Base-by-base conservation (phyloP, 2,888 invertebrate genomes). In the Patella ulyssiponensis region DNA sequence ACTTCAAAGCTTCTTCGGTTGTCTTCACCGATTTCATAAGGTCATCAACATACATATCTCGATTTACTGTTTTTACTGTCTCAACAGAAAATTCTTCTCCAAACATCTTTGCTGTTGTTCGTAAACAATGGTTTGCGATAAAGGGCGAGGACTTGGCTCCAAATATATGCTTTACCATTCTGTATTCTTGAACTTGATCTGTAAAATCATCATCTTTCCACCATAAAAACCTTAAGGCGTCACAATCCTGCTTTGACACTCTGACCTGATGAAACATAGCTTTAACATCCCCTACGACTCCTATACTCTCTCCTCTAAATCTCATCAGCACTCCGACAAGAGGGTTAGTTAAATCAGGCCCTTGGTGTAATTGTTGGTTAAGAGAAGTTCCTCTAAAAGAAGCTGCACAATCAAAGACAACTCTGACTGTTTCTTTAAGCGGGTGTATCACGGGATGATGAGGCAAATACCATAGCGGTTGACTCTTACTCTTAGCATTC, bases 81-180 rank as follows among this genome's bases (percentile, higher is more conserved):
- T 33, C 33, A 4, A 3, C 33, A 33, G 33, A 33, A 33, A 33
- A 33, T 33, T 33, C 2, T 3, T 33, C 33, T 33, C 33, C 33
- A 33, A 33, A 33, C 33, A 33, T 33, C 33, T 33, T 33, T 33
- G 3, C 33, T 33, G 33, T 33, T 2, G 33, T 33, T 33, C 33
- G 33, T 2, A 79, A 27, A 7, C 23, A 44, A 51, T 20, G 20
- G n/a, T 69, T 79, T 20, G 73, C 77, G 17, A n/a, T 70, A 71
- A 73, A 78, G 14, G 84, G 84, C 0, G 84, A 84, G 0, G 84
- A 84, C 9, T 72, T 75, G 20, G 82, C 81, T 23, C 81, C 81
- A 71, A 83, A 83, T 15, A 33, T 33, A 64, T 79, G 79, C 14
- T 79, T 78, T 14, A 51, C 51, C 79, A 79, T 79, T 15, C 69